Base-by-base conservation (phyloP, 2,113 vertebrate genomes). In the Prinia subflava region DNA sequence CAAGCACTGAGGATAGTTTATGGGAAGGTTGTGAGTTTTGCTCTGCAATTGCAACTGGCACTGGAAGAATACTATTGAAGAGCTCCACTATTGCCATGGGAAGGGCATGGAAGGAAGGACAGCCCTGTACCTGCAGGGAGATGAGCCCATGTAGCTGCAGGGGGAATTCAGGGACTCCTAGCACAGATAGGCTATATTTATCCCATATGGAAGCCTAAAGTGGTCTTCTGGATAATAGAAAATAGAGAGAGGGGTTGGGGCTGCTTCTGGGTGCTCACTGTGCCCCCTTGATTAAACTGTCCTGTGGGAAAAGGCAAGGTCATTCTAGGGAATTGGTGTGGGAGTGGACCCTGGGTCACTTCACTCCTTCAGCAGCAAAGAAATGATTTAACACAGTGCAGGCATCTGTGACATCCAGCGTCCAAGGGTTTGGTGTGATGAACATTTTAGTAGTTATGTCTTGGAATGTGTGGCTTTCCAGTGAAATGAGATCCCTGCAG, bases 381-480 rank as follows among this genome's bases (percentile, higher is more conserved):
- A 85, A 87, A 93, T 82, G 6, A 69, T 89, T 92, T 92, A 95
- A 79, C 78, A 25, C 44, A 62, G 62, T 56, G 77, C 83, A 87
- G 81, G 44, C 22, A 1, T 47, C 76, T 10, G 17, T 92, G 83
- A 92, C 73, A 53, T 62, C 92, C 77, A 79, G 15, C 2, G 31
- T 79, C 68, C 7, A 22, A 73, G 64, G 46, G 42, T 46, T 77
- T 77, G 44, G 31, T 5, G 2, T 52, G 76, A 65, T 81, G 79
- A 80, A 13, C 23, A 10, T 86, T 83, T 74, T 52, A 63, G 42
- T 42, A 63, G 46, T 50, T 68, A 21, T 28, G n/a, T 46, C 53
- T 52, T 46, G 24, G 49, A 47, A 50, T 4, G 10, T 37, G 22
- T 85, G 68, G 28, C 77, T 96, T 92, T 90, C 62, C 73, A 71